Percentiles rank a stretch among this genome's conserved stretches.
These are phyloP conservation scores for Leptinotarsa haldemani DNA, from an alignment of 2,888 invertebrate species.

Conservation along the genomic window DNA sequence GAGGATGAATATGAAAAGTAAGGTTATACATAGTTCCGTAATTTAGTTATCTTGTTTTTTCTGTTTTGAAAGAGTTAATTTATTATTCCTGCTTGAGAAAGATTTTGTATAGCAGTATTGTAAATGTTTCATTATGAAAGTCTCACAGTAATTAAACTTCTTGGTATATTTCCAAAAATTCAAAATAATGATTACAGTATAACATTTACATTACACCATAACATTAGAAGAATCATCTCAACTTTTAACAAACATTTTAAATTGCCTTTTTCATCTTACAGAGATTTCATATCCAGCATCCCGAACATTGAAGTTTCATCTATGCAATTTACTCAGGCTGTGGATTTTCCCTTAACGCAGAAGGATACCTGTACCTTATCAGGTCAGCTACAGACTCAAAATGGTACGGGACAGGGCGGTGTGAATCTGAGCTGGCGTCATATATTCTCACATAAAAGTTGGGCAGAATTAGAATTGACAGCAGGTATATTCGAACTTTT, in stretches of 20 bases:
- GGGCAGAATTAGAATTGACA: constrained; percentile 88
- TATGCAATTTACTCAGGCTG: constrained; percentile 92
- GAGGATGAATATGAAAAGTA: constrained; percentile 63
- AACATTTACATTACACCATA: too few relatives aligned
- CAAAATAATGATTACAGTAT: too few relatives aligned
- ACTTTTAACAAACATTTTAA: too few relatives aligned
- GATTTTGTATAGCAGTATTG: too few relatives aligned
- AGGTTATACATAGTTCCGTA: constrained; percentile 32
- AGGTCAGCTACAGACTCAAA: constrained; percentile 85
- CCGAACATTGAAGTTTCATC: constrained; percentile 91
- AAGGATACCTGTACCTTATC: constrained; percentile 87
- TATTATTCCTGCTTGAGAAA: too few relatives aligned
- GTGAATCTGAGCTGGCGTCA: constrained; percentile 82
- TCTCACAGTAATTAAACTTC: too few relatives aligned
- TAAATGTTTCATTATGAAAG: too few relatives aligned
- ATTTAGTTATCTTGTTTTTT: not conserved
- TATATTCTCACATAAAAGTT: constrained; percentile 84
- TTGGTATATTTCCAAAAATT: too few relatives aligned
- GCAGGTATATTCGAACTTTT: constrained; percentile 70
- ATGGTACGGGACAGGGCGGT: constrained; percentile 87
- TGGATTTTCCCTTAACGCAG: constrained; percentile 90
- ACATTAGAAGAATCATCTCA: too few relatives aligned
- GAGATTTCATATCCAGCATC: constrained; percentile 60
- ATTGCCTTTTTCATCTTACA: constrained; percentile 37
- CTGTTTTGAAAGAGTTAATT: not conserved